A percentile compares a stretch with the other conserved stretches of the same genome.
These are phyloP conservation scores for Norana najaformis DNA, from an alignment of 2,888 invertebrate species.

Conservation along the genomic window DNA sequence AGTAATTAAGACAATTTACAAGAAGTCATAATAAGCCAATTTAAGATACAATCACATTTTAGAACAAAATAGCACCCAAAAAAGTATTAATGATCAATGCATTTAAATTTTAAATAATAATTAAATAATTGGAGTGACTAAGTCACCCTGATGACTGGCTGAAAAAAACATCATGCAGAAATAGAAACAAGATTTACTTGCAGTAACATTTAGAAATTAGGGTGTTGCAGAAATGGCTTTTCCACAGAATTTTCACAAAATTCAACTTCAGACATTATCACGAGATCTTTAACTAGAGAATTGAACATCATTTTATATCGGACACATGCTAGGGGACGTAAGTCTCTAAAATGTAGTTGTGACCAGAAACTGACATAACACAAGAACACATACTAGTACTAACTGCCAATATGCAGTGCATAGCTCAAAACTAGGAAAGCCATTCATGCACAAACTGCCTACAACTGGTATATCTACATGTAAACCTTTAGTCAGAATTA, in stretches of 20 bases:
- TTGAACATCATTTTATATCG: not conserved
- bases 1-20: not conserved
- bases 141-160: not conserved
- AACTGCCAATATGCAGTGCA: not conserved
- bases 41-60: not conserved
- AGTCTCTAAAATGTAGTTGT: not conserved
- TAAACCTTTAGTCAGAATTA: not conserved
- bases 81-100: not conserved
- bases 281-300: not conserved
- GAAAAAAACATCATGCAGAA: not conserved
- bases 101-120: no score
- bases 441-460: not conserved
- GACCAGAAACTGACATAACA: not conserved
- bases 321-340: not conserved
- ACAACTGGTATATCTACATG: not conserved
- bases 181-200: not conserved
- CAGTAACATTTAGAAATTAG: no score
- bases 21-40: not conserved
- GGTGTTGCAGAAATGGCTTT: no score
- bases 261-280: no score
- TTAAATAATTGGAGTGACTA: no score
- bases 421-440: not conserved
- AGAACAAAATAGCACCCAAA: not conserved
- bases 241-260: no score
- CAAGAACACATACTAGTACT: not conserved